phyloP scores from a whole-genome alignment of 2,797 vertebrate species.

The Allochrocebus solatus region DNA sequence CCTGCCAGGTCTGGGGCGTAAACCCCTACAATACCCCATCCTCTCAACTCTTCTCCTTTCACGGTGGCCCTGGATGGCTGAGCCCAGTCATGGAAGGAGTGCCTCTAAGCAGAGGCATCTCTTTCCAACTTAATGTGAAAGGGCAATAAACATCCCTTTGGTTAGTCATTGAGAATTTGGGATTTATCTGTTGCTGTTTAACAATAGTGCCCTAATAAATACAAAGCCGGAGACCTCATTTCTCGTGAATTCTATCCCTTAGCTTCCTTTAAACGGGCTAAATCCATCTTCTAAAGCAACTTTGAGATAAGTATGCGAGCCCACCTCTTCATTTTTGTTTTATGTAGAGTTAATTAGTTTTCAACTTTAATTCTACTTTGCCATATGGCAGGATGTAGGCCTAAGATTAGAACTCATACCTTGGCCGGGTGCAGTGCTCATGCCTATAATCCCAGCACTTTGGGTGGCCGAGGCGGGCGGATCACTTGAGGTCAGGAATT shows the following conservation, averaged over 20 bases:
- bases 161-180: not conserved
- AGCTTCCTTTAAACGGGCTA: accelerated
- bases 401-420: accelerated
- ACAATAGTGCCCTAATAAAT: not conserved
- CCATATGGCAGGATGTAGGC: accelerated
- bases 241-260: not conserved
- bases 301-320: accelerated
- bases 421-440: not conserved
- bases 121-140: not conserved
- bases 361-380: not conserved
- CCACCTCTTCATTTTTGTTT: not conserved
- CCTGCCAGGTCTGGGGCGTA: not conserved
- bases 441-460: not conserved
- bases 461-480: not conserved
- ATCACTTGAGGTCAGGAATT: not conserved
- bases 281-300: accelerated
- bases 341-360: too few relatives aligned
- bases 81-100: too few relatives aligned
- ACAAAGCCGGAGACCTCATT: not conserved
- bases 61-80: accelerated
- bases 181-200: not conserved
- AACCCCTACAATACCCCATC: not conserved
- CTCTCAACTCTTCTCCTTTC: not conserved
- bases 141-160: not conserved
- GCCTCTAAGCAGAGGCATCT: not conserved